A percentile compares a stretch with the other conserved stretches of the same genome.
These are phyloP conservation scores for Epinephelus awoara DNA, from an alignment of 2,797 vertebrate species.

Conservation along the genomic window DNA sequence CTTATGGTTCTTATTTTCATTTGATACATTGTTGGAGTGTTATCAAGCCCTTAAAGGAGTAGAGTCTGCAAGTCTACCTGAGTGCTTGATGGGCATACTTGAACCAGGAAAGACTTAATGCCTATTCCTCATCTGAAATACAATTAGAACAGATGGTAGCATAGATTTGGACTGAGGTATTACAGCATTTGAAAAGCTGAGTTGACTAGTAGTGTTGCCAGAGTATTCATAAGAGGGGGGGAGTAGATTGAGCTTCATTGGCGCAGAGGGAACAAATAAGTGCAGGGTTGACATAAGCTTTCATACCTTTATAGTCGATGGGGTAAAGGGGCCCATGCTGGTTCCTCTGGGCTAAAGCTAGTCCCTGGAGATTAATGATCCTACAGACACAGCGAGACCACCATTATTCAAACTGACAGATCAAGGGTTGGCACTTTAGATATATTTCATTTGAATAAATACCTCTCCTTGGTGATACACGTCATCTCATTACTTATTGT, in stretches of 20 bases:
- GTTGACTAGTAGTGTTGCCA: conserved; percentile 45
- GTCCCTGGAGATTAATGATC: conserved; percentile 77
- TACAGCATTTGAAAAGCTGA: conserved; percentile 53
- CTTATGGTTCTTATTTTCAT: conserved; percentile 74
- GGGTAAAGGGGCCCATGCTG: conserved; percentile 14
- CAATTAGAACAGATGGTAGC: conserved; percentile 46
- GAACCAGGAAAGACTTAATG: conserved; percentile 45
- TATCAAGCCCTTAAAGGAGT: conserved; percentile 61
- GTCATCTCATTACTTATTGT: conserved; percentile 59
- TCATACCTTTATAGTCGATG: conserved; percentile 13
- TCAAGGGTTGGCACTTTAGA: conserved; percentile 70
- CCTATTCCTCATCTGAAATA: conserved; percentile 41
- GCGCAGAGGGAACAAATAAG: conserved; percentile 38
- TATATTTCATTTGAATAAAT: conserved; percentile 69
- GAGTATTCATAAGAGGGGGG: conserved; percentile 47
- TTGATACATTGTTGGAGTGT: conserved; percentile 66
- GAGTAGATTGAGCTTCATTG: conserved; percentile 49
- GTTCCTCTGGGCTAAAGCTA: conserved; percentile 13
- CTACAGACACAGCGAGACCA: conserved; percentile 56
- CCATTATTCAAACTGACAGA: conserved; percentile 78
- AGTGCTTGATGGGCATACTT: conserved; percentile 46
- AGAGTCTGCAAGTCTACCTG: conserved; percentile 70
- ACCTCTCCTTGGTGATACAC: conserved; percentile 62
- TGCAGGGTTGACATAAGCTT: conserved; percentile 22
- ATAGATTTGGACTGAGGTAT: conserved; percentile 44